Evolutionary conservation across 2,113 vertebrate species (phyloP).

Genomic region (Pleuronectes platessa): DNA sequence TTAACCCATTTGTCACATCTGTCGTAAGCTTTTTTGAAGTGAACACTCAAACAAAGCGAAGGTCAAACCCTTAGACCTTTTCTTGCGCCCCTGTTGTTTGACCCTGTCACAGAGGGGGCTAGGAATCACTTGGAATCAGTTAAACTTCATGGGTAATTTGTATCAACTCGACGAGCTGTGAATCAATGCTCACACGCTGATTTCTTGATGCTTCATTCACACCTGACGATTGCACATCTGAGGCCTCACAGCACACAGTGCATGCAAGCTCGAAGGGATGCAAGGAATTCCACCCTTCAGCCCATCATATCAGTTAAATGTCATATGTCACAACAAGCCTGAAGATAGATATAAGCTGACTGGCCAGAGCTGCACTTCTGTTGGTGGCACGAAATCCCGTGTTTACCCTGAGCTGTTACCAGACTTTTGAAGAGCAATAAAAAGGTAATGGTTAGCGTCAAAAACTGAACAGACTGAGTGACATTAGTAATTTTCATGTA

Average conservation of each 20-base stretch:
- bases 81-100: constrained; percentile 25
- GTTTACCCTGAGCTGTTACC: not conserved
- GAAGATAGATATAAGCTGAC: constrained; percentile 28
- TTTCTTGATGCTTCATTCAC: not conserved
- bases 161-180: constrained; percentile 27
- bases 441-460: not conserved
- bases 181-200: constrained; percentile 31
- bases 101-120: constrained; percentile 33
- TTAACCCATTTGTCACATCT: constrained; percentile 50
- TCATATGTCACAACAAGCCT: constrained; percentile 51
- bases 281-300: constrained; percentile 15
- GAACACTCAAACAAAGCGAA: constrained; percentile 49
- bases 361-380: constrained; percentile 5
- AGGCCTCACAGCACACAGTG: not conserved
- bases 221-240: constrained; percentile 1
- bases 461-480: not conserved
- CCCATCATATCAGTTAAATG: constrained; percentile 57
- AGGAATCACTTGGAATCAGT: constrained; percentile 40
- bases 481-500: not conserved
- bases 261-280: constrained; percentile 10
- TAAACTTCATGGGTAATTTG: constrained; percentile 37
- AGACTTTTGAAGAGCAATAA: constrained; percentile 3
- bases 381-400: constrained; percentile 25
- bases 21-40: constrained; percentile 51
- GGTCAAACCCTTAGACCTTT: constrained; percentile 54